Base-by-base conservation (phyloP, 2,888 invertebrate genomes). In the Unio pictorum region DNA sequence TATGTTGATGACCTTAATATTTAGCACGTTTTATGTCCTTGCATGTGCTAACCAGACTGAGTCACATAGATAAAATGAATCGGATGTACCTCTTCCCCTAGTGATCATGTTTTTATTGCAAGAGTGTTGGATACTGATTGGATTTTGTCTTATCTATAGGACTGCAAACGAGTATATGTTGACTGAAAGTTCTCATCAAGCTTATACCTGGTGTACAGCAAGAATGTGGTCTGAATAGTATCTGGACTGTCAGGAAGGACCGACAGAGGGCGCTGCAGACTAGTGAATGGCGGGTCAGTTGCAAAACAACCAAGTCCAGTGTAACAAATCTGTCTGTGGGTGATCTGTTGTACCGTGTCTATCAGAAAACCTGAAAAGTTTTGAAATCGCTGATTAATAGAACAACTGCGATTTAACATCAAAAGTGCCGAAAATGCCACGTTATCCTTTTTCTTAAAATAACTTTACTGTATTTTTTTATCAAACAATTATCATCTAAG, bases 251-350 rank as follows among this genome's bases (percentile, higher is more conserved):
- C 68, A 6, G 83, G 83, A 8, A 77, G 72, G 11, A 80, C 71
- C 18, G 73, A 77, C 18, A 80, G 59, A 3, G 82, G 78, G n/a
- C 83, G 73, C 69, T 95, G 95, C 89, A 95, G 96, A 0, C 96
- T 96, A 1, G 74, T 64, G 62, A 78, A 83, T 34, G 83, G 81
- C 3, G 74, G 56, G 1, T 95, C 93, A 86, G 96, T 95, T 86
- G 95, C 95, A 91, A 97, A 97, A 87, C 97, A 97, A 7, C 97
- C 97, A 68, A 97, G 92, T 74, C 95, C 95, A 30, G 93, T 94
- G 88, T 97, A 97, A 89, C 97, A 97, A 1, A 96, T 95, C 75
- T 91, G 60, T 30, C 71, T 71, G 55, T 76, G 74, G 1, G 64
- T 55, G 5, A 67, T 67, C 26, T 71, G 66, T 5, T 59, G 60